Base-by-base conservation (phyloP, 2,113 vertebrate genomes). In the Crypturellus undulatus region DNA sequence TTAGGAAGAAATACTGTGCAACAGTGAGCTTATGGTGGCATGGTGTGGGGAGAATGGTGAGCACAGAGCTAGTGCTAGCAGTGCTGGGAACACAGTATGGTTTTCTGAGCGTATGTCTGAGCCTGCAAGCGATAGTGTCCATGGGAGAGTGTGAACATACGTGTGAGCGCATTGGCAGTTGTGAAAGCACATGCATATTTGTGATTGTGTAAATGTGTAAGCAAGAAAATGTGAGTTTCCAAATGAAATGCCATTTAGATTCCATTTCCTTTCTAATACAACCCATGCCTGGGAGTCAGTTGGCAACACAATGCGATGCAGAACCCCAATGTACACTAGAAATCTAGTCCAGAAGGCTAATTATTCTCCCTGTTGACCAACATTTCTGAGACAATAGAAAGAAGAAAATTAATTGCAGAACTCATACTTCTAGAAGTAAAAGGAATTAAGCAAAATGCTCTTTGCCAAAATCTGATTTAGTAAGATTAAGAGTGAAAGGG, bases 331-430 rank as follows among this genome's bases (percentile, higher is more conserved):
- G 49, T 77, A 89, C 2, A 12, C 17, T 90, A 60, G 69, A 87
- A 94, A 95, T 91, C 56, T 40, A 51, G 88, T 9, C 94, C 96
- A 95, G 90, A 71, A 92, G 76, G 71, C 58, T 84, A 56, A 83
- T 92, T 96, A 88, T 82, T 94, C 59, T 88, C 63, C 59, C 90
- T 47, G 84, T 87, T 97, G 93, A 95, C 96, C 96, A 97, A 88
- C 79, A 75, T 95, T 96, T 95, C 92, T 91, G 86, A 96, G 79
- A 96, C 94, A 96, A 95, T 92, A 94, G 94, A 85, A 78, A 77
- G 86, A 95, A 20, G 79, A 80, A 95, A 97, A 97, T 97, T 93
- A 95, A 94, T 95, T 96, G 94, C 96, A 97, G 96, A 96, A 25
- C 93, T 80, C 64, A 2, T 70, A 65, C 78, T 95, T 94, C 75